Conservation (phyloP, 2,797 vertebrate genomes). For the Cirrhinus molitorella region DNA sequence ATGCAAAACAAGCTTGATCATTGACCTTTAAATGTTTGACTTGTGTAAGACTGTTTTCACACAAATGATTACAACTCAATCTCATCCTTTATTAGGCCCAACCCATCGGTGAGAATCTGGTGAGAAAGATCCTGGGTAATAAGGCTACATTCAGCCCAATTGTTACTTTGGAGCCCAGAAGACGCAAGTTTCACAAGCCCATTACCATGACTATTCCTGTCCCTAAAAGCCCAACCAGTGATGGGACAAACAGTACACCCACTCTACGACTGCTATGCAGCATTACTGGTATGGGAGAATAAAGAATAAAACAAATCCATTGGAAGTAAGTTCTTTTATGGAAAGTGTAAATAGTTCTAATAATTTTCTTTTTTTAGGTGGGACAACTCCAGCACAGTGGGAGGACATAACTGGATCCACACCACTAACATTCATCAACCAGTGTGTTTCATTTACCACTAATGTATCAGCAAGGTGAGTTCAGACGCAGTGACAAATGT, state of each 20-base stretch:
- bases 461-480: slow-evolving; percentile 95
- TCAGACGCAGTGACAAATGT: neutral
- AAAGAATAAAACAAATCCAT: neutral
- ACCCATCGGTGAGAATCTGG: slow-evolving; percentile 88
- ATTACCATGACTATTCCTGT: slow-evolving; percentile 98
- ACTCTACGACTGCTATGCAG: slow-evolving; percentile 94
- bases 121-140: slow-evolving; percentile 93
- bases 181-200: slow-evolving; percentile 97
- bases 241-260: slow-evolving; percentile 83
- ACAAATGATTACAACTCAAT: neutral
- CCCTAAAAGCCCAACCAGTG: slow-evolving; percentile 86
- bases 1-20: neutral
- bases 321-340: neutral
- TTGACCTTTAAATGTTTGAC: neutral
- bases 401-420: slow-evolving; percentile 98
- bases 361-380: slow-evolving; percentile 78
- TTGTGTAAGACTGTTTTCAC: neutral
- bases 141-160: slow-evolving; percentile 96
- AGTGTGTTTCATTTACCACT: slow-evolving; percentile 98
- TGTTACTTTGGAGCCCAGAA: slow-evolving; percentile 93
- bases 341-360: neutral
- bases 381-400: slow-evolving; percentile 97
- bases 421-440: slow-evolving; percentile 94
- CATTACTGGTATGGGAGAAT: slow-evolving; percentile 86
- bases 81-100: slow-evolving; percentile 83